Conservation (phyloP, 2,113 vertebrate species). For the Todiramphus chloris region DNA sequence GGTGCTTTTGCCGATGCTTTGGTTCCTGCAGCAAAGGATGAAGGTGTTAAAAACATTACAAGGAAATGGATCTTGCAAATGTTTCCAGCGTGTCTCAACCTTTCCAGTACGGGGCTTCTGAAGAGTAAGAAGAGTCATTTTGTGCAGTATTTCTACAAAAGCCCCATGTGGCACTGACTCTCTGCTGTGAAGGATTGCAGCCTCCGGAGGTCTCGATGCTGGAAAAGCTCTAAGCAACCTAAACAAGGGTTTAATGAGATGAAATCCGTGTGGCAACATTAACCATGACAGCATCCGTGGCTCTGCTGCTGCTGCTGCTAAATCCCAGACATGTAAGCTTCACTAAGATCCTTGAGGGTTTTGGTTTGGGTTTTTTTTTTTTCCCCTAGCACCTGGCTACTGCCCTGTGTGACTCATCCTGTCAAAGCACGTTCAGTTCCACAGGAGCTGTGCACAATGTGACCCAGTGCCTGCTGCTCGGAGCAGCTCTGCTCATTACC, state of each 20-base stretch:
- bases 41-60: neutral
- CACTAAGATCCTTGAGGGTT: neutral
- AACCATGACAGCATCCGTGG: neutral
- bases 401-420: neutral
- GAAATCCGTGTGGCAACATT: neutral
- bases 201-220: neutral
- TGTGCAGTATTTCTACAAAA: neutral
- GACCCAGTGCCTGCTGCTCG: neutral
- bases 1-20: neutral
- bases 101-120: neutral
- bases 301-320: neutral
- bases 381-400: neutral
- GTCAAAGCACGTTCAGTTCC: neutral
- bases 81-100: neutral
- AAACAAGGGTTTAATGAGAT: neutral
- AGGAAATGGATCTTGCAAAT: neutral
- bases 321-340: neutral
- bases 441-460: neutral
- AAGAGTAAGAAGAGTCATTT: neutral
- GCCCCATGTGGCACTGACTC: neutral
- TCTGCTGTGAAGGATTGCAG: neutral
- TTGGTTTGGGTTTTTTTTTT: neutral
- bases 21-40: neutral
- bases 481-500: neutral
- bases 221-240: neutral